Percentiles rank a stretch among this genome's conserved stretches.
Evolutionary conservation across 2,113 vertebrate species (phyloP).

Genomic region (Atlantisia rogersi): DNA sequence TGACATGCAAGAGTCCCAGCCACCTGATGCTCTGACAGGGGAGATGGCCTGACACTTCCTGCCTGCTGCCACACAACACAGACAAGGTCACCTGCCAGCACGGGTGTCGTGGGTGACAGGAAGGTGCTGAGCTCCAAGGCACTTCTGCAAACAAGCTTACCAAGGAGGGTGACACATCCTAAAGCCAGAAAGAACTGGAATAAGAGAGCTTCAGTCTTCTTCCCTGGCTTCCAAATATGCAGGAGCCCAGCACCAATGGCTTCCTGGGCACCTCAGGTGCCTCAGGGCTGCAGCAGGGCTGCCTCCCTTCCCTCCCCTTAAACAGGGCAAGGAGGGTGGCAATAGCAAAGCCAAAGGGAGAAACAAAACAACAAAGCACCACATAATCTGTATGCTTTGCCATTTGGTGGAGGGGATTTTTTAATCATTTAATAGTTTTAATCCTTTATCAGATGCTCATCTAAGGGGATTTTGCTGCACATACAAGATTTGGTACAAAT

Average conservation of each 20-base stretch:
- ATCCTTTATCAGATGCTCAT: conserved; percentile 46
- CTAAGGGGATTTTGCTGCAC: conserved; percentile 46
- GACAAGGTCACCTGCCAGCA: background rate
- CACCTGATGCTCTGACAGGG: background rate
- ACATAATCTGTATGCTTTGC: conserved; percentile 44
- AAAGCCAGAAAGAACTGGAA: background rate
- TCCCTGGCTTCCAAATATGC: background rate
- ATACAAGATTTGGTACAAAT: conserved; percentile 50
- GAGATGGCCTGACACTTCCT: background rate
- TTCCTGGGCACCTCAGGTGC: background rate
- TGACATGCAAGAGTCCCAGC: rapidly evolving
- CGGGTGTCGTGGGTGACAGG: background rate
- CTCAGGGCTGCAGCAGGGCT: background rate
- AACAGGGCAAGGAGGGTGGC: background rate
- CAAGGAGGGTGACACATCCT: background rate
- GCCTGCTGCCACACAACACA: background rate
- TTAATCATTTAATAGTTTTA: conserved; percentile 60
- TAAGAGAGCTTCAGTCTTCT: background rate
- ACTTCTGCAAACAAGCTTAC: background rate
- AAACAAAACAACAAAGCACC: conserved; percentile 22
- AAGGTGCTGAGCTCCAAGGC: background rate
- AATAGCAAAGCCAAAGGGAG: background rate
- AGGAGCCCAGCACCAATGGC: background rate
- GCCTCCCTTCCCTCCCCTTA: background rate
- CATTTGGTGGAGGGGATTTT: conserved; percentile 16